Evolutionary conservation across 2,888 invertebrate genomes (phyloP), one percentile per base, ranked within the genome.

Genomic region (Tridacna gigas): DNA sequence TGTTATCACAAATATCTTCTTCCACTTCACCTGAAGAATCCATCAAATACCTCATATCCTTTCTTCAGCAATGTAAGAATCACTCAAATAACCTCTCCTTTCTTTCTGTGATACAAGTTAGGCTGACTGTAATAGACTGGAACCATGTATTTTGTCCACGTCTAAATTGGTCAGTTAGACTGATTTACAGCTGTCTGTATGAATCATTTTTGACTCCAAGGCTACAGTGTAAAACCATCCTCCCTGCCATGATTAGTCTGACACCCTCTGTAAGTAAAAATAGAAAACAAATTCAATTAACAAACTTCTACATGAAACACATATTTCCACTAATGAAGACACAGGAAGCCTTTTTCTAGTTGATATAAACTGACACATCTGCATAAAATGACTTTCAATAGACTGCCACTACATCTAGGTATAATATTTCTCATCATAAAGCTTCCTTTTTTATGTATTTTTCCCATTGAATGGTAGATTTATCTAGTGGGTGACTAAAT

Each of bases 121-220:
- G 18, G 20, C 5, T 20, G 56, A 3, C 20, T 56, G 56, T 20
- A 3, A 22, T 37, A 67, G 67, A 67, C 67, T 67, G 37, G 37
- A 28, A 15, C 67, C 25, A 67, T 1, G 22, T 67, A n/a, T 37
- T 7, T 67, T 67, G n/a, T 22, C 13, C 25, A 1, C 22, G 37
- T 37, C 28, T 67, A 37, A 2, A 0, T 15, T 45, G 22, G 69
- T 26, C 28, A 65, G 69, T 20, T n/a, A 47, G 71, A 71, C 71
- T 71, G 71, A 26, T 71, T 51, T 51, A 71, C 71, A 71, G 51
- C 71, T 71, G 71, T 71, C 71, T 51, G 51, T 51, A 51, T 51
- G 12, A 25, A 71, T 71, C 26, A 9, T 22, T 71, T 25, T 51
- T 71, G 5, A 25, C 63, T 22, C 2, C 63, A n/a, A 63, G 37